Base-by-base conservation (phyloP, 2,888 invertebrate genomes). In the Ectropis crepuscularia region DNA sequence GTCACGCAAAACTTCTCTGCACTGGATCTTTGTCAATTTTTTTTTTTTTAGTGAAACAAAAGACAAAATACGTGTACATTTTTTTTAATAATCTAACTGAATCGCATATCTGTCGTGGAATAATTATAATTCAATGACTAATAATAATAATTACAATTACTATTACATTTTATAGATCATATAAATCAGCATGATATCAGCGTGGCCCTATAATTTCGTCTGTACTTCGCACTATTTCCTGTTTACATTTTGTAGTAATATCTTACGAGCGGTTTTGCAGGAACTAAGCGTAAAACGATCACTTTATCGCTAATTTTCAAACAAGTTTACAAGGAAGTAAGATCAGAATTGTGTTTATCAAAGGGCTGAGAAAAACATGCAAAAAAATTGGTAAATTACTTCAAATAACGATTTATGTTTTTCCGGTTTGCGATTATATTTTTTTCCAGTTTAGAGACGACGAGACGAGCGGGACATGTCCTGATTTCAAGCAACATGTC, bases 231-330 rank as follows among this genome's bases (percentile, higher is more conserved):
- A 54, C 50, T 54, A 50, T 55, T 63, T 63, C 63, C 63, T 63
- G 63, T 63, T 63, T 63, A 63, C 59, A 5, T 16, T 36, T 16
- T 57, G 57, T 42, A 54, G 37, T 37, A 7, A 57, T 50, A 54
- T 50, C 49, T 63, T 50, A 63, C 55, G 10, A 59, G 54, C 7
- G 10, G 63, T 63, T 63, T 59, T 48, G 12, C 50, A 63, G 63
- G 63, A 63, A 63, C 59, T 63, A 54, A 47, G 12, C 10, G 28
- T 57, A 9, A 58, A 62, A 57, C 43, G 5, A 6, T 58, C 50
- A 63, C 54, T 12, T 63, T 63, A 59, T 63, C 50, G 63, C 59
- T 54, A 59, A 63, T 63, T 54, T 28, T 59, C 7, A 50, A 63
- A 63, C 63, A 2, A 37, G 63, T 63, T 63, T 47, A 12, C 5